Evolutionary conservation across 2,797 vertebrate species (phyloP), one percentile per base, ranked within the genome.

Genomic region (Valencia hispanica): DNA sequence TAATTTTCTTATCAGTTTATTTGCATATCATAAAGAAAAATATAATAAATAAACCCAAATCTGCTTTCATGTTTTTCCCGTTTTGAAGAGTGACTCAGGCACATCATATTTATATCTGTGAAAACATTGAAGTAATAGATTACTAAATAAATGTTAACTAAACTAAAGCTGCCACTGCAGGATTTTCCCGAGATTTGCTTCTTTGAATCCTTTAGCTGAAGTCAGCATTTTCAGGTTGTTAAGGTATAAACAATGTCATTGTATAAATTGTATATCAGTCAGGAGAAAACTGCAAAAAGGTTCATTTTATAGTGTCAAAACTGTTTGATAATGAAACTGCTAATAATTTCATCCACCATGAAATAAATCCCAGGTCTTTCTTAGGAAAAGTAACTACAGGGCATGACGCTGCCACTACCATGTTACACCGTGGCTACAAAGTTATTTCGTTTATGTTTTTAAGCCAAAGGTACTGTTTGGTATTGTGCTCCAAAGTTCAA

Each of bases 221-320:
- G 12, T 57, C 53, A 57, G n/a, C 12, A 9, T 57, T 57, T 32
- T 3, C 14, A 32, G 55, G 55, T 30, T 7, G 5, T 11, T 7
- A 59, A 36, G 61, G 34, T 39, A 65, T 36, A 36, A 59, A 32
- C 14, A 65, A 65, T 39, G 61, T 65, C 18, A 20, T 10, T 39
- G 18, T 36, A 65, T 22, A 65, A 65, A 65, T 32, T n/a, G n/a
- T n/a, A 34, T 65, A 36, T 39, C 61, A 65, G 61, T 65, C 61
- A 65, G 34, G 61, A 36, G 34, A 65, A 36, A 22, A 11, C 32
- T 20, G 20, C 9, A 39, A 65, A 36, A 36, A 7, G 15, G 1
- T 30, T 27, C 15, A 32, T 32, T 59, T 32, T 32, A 59, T 17
- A 59, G 6, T 27, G 27, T 32, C 12, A 59, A 32, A 59, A 59